Evolutionary conservation across 2,797 vertebrate genomes (phyloP), one percentile per base, ranked within the genome.

Genomic region (Pteropus rufus): DNA sequence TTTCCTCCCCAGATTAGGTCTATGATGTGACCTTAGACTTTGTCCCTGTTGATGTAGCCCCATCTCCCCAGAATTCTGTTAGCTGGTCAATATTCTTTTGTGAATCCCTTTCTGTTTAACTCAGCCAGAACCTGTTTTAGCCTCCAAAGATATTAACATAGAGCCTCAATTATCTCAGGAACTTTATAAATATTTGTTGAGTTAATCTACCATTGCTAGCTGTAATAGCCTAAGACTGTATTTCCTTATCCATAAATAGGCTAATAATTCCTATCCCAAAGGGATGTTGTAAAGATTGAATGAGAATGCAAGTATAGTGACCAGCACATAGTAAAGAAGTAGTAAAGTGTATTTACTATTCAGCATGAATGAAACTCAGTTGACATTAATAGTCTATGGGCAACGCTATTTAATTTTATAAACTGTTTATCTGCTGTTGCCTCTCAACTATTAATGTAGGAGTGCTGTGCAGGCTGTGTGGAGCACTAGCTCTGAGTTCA

Each of bases 361-460:
- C 82, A n/a, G 87, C 87, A 52, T 29, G 56, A 72, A 65, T 24
- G 5, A n/a, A 86, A 70, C 56, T 84, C 16, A 8, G 72, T 62
- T 81, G 79, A 52, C 76, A 79, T 93, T 81, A 7, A 76, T 77
- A 67, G 60, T 90, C 67, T 14, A 0, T 11, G 93, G 96, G 81
- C 98, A 97, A 23, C 88, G 81, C 72, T 91, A 46, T 93, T 91
- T 18, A 67, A 8, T 15, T 92, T 93, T 93, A 75, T 54, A 31
- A 97, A 76, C 70, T 95, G 81, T 95, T 94, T 76, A 21, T 79
- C 89, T 96, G 44, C 82, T 79, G 21, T 87, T 94, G 75, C 91
- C 94, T 90, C 0, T 80, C 81, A 36, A 82, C 95, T 82, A 34
- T 96, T 96, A 91, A 54, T 39, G 1, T 80, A 83, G 82, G 82